Conservation (phyloP, 2,797 vertebrate genomes). For the Eupleurogrammus muticus region DNA sequence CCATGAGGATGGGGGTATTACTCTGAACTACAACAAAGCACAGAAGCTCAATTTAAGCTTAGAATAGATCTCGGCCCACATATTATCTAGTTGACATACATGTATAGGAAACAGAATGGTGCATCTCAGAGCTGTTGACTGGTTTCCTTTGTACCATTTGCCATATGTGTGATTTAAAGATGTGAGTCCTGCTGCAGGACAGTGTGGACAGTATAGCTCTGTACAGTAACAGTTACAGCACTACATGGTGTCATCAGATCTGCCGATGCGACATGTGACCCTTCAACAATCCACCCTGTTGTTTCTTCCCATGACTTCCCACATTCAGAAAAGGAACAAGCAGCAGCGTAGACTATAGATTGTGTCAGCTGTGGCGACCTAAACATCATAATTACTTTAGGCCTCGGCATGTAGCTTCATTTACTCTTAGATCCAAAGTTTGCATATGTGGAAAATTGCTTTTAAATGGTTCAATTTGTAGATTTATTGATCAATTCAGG, state of each 20-base stretch:
- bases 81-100: background rate
- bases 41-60: background rate
- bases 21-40: background rate
- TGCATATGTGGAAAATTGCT: background rate
- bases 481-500: too few species aligned
- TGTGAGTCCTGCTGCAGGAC: conserved; percentile 36
- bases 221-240: conserved; percentile 46
- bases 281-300: conserved; percentile 56
- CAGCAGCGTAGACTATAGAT: conserved; percentile 1
- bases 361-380: conserved; percentile 31
- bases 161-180: conserved; percentile 21
- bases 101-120: background rate
- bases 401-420: conserved; percentile 1
- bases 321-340: conserved; percentile 18
- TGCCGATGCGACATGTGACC: conserved; percentile 49
- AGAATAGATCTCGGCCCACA: background rate
- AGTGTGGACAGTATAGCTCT: conserved; percentile 28
- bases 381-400: conserved; percentile 18
- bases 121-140: background rate
- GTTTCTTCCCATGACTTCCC: conserved; percentile 40
- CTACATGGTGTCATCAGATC: conserved; percentile 34
- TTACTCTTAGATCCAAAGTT: conserved; percentile 3
- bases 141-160: conserved; percentile 50
- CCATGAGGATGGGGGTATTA: background rate
- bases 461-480: too few species aligned